A percentile compares a stretch with the other conserved stretches of the same genome.
phyloP scores from a whole-genome alignment of 1,140 invertebrate species.

The Drosophila aff. region DNA sequence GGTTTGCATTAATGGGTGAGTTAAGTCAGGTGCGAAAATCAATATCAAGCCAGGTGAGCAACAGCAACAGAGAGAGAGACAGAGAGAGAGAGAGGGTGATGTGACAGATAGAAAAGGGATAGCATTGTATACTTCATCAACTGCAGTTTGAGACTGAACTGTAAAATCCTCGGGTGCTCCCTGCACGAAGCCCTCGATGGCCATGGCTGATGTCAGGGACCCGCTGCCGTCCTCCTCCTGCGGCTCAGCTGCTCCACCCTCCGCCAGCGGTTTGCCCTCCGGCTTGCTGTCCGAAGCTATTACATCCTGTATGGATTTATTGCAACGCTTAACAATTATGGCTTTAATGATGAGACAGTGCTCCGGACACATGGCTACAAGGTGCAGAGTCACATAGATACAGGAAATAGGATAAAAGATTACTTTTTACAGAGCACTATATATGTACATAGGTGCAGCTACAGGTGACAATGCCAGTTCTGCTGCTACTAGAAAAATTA shows the following conservation, averaged over 20 bases:
- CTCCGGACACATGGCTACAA: constrained; percentile 24
- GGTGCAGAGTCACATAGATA: constrained; percentile 33
- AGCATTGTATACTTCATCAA: constrained; percentile 84
- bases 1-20: constrained; percentile 28
- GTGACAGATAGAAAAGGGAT: constrained; percentile 45
- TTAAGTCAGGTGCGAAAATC: constrained; percentile 19
- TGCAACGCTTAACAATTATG: constrained; percentile 23
- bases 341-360: constrained; percentile 9
- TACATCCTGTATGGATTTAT: constrained; percentile 67
- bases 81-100: constrained; percentile 16
- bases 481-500: not conserved
- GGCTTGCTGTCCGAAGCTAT: constrained; percentile 42
- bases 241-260: not conserved
- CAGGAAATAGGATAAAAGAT: constrained; percentile 5
- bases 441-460: constrained; percentile 15
- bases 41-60: constrained; percentile 26
- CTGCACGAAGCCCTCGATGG: constrained; percentile 88
- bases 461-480: constrained; percentile 45
- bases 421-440: constrained; percentile 15
- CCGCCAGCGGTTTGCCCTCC: constrained; percentile 4
- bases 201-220: constrained; percentile 82
- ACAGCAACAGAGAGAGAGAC: constrained; percentile 12
- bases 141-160: constrained; percentile 85
- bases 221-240: constrained; percentile 71
- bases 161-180: constrained; percentile 87